These are phyloP conservation scores for Boleophthalmus pectinirostris DNA, from an alignment of 2,113 vertebrate species.

Conservation along the genomic window DNA sequence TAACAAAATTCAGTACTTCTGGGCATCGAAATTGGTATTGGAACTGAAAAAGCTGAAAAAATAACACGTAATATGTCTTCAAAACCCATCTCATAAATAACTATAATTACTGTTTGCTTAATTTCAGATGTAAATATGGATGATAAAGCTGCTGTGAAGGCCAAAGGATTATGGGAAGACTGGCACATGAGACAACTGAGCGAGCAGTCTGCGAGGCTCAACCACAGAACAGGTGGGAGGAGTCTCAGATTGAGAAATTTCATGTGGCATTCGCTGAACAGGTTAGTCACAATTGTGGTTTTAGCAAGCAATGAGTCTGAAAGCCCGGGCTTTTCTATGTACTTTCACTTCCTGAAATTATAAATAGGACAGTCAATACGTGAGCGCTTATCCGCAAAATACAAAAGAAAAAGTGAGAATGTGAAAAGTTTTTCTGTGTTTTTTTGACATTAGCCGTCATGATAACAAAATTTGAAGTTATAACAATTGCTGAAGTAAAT, in stretches of 20 bases:
- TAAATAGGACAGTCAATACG: no score
- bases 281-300: background rate
- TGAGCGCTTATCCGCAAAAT: no score
- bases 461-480: no score
- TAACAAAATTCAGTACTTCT: no score
- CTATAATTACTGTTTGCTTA: background rate
- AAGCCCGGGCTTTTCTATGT: background rate
- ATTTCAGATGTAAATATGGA: slow-evolving; percentile 77
- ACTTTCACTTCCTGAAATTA: background rate
- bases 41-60: no score
- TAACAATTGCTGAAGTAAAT: no score
- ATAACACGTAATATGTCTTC: no score
- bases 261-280: background rate
- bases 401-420: no score
- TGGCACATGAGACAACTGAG: slow-evolving; percentile 81
- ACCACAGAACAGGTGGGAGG: slow-evolving; percentile 78
- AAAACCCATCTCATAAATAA: background rate
- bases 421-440: no score
- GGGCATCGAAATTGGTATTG: no score
- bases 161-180: slow-evolving; percentile 83
- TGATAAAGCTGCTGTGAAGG: slow-evolving; percentile 76
- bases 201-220: slow-evolving; percentile 70
- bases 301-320: background rate
- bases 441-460: no score
- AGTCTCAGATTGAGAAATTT: background rate